Conservation (phyloP, 1,140 invertebrate genomes). For the Antheraea pernyi region DNA sequence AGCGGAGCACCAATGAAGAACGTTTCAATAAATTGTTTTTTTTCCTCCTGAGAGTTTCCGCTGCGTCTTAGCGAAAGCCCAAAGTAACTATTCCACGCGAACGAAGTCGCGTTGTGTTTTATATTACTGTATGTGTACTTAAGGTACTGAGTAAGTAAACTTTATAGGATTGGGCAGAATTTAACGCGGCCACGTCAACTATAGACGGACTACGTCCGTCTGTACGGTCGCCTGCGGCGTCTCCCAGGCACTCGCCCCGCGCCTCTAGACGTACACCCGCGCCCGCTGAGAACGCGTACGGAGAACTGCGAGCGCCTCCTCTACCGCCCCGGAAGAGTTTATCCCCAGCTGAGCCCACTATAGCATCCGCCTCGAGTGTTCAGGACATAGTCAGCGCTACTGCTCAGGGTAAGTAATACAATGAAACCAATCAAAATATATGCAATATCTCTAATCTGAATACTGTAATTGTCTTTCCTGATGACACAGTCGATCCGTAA, state of each 20-base stretch:
- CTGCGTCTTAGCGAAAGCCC: no score
- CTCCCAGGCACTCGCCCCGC: constrained; percentile 66
- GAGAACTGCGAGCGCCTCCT: constrained; percentile 70
- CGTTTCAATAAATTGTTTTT: no score
- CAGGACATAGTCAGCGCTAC: constrained; percentile 57
- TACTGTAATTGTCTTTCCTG: no score
- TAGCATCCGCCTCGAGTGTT: constrained; percentile 53
- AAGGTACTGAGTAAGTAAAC: no score
- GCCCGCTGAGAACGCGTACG: constrained; percentile 66
- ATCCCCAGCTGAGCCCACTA: constrained; percentile 59
- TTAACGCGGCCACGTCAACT: constrained; percentile 81
- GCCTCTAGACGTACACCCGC: constrained; percentile 42
- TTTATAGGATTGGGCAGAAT: constrained; percentile 79
- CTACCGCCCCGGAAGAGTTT: constrained; percentile 70
- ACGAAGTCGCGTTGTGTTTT: no score
- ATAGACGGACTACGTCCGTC: constrained; percentile 77
- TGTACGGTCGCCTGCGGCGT: constrained; percentile 49
- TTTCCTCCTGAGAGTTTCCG: no score
- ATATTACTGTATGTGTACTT: no score
- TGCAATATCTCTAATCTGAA: no score
- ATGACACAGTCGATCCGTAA: no score
- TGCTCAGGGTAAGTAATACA: constrained; percentile 31
- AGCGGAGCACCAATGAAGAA: no score
- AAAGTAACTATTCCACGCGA: no score
- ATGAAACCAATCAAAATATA: no score